Base-by-base conservation (phyloP, 1,140 invertebrate genomes). In the Luehdorfia chinensis region DNA sequence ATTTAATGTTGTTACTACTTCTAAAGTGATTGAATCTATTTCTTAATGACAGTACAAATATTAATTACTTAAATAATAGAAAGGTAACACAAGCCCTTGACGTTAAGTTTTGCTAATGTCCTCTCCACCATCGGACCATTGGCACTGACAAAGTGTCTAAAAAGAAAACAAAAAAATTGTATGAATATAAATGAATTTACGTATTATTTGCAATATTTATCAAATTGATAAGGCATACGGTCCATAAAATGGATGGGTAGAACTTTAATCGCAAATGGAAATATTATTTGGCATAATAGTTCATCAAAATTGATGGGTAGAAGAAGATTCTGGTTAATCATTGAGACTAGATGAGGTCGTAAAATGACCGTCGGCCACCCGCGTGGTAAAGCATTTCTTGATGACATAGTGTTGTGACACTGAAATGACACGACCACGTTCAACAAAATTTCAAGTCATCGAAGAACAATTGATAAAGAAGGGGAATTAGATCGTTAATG, bases 321-420 rank as follows among this genome's bases (percentile, higher is more conserved):
- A n/a, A n/a, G n/a, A n/a, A 4, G 25, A 27, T 43, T 41, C 15
- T 13, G 14, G 39, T 9, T 4, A 28, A 41, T 41, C 21, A 30
- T 43, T 16, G 7, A 13, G 14, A 43, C 23, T 43, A 7, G 25
- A 28, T 9, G 25, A 43, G 25, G 23, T 43, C 39, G 25, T 39
- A 43, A 43, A 43, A n/a, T 12, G 11, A 31, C 4, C 25, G 8
- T 13, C 39, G 39, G 23, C 39, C 39, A 43, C 39, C 39, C 39
- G 39, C 39, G 39, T 6, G 25, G 25, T 2, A 1, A n/a, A n/a
- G 23, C 8, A 5, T 12, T 8, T 6, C n/a, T 16, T 27, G 12
- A 43, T 31, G 30, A 31, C 30, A 31, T 15, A 27, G n/a, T 43
- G 14, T 43, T 43, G 19, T 41, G 39, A 43, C 39, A 30, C 27